Percentiles rank a stretch among this genome's conserved stretches.
phyloP scores from a whole-genome alignment of 2,113 vertebrate genomes.

The Clinocottus analis region DNA sequence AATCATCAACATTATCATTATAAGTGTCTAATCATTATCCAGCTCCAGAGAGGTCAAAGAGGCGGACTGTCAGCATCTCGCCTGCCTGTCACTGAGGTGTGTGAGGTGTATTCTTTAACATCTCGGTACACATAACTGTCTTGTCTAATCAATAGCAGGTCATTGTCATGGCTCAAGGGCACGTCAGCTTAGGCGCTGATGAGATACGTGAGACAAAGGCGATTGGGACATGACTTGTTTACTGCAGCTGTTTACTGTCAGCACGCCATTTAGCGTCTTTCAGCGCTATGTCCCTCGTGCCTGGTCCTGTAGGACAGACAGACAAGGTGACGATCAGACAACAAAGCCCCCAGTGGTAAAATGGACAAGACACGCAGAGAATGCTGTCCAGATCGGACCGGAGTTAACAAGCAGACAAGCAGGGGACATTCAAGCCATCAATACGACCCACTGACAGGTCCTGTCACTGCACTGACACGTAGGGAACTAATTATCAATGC shows the following conservation, averaged over 20 bases:
- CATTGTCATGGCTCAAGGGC: slow-evolving; percentile 83
- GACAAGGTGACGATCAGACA: slow-evolving; percentile 78
- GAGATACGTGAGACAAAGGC: slow-evolving; percentile 71
- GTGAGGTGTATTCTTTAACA: slow-evolving; percentile 70
- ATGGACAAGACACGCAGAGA: slow-evolving; percentile 62
- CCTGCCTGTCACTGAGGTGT: slow-evolving; percentile 47
- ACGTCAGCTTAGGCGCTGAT: slow-evolving; percentile 69
- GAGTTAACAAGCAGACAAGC: slow-evolving; percentile 83
- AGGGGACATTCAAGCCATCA: slow-evolving; percentile 81
- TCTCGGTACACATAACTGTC: slow-evolving; percentile 57
- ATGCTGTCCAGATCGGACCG: slow-evolving; percentile 70
- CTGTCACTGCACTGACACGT: slow-evolving; percentile 89
- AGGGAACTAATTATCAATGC: slow-evolving; percentile 96
- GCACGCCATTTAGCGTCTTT: slow-evolving; percentile 70
- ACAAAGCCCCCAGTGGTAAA: slow-evolving; percentile 72
- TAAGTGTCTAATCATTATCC: slow-evolving; percentile 35
- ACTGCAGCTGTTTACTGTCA: slow-evolving; percentile 81
- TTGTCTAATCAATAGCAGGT: slow-evolving; percentile 80
- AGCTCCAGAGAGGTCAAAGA: slow-evolving; percentile 38
- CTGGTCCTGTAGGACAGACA: slow-evolving; percentile 66
- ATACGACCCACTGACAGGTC: slow-evolving; percentile 81
- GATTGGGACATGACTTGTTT: slow-evolving; percentile 79
- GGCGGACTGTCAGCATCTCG: slow-evolving; percentile 36
- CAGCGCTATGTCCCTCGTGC: slow-evolving; percentile 52
- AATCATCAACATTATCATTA: slow-evolving; percentile 39